These are phyloP conservation scores for Leptobrachium leishanense DNA, from an alignment of 2,113 vertebrate genomes.

Conservation along the genomic window DNA sequence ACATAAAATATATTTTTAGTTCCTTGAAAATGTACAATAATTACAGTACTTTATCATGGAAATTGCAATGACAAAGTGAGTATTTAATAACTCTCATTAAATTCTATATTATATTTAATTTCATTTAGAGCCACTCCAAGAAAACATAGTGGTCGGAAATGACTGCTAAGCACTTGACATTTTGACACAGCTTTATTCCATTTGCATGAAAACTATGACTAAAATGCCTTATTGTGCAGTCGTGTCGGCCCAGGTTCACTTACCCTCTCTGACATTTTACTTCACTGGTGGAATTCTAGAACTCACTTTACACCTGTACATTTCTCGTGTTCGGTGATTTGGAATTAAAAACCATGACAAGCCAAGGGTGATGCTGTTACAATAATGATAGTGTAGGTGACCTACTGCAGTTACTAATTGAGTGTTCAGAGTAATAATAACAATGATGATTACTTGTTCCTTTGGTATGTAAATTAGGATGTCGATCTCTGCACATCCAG, in stretches of 20 bases:
- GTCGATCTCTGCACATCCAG: not conserved
- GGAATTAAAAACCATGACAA: not conserved
- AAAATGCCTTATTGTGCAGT: not conserved
- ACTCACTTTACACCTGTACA: not conserved
- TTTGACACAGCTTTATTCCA: not conserved
- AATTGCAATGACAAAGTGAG: no score
- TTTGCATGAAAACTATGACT: not conserved
- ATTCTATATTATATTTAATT: no score
- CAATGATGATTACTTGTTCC: not conserved
- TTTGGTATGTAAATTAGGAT: not conserved
- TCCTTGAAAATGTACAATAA: no score
- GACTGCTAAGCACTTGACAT: not conserved
- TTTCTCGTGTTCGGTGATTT: not conserved
- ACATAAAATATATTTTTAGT: no score
- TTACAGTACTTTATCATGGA: no score
- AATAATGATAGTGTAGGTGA: constrained; percentile 2
- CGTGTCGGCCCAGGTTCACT: not conserved
- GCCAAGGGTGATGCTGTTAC: not conserved
- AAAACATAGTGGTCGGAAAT: not conserved
- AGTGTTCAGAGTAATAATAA: not conserved
- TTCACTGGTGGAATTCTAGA: not conserved
- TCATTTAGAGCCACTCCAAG: no score
- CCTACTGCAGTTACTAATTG: not conserved
- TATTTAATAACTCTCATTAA: no score
- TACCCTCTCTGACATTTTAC: not conserved